A percentile compares a stretch with the other conserved stretches of the same genome.
These are phyloP conservation scores for Pegoplata infirma DNA, from an alignment of 2,888 invertebrate species.

Conservation along the genomic window DNA sequence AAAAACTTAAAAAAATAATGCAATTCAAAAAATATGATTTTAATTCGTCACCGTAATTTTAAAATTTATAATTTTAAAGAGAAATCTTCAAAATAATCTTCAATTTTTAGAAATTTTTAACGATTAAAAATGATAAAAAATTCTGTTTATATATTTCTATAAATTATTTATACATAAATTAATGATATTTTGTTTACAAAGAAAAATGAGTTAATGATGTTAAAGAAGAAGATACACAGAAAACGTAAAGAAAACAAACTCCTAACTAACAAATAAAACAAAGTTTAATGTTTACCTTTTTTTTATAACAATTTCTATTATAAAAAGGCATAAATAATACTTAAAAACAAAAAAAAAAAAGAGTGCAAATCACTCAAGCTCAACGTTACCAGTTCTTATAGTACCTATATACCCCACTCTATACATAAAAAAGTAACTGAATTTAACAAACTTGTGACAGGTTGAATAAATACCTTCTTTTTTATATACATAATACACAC, in stretches of 20 bases:
- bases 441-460: slow-evolving; percentile 61
- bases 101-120: too few relatives aligned
- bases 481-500: slow-evolving; percentile 31
- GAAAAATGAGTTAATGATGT: slow-evolving; percentile 12
- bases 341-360: slow-evolving; percentile 51
- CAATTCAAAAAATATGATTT: too few relatives aligned
- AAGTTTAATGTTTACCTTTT: slow-evolving; percentile 51
- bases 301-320: slow-evolving; percentile 55
- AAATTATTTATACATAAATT: too few relatives aligned
- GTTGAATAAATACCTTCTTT: slow-evolving; percentile 68
- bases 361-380: slow-evolving; percentile 71
- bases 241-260: slow-evolving; percentile 25
- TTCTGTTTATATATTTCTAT: too few relatives aligned
- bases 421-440: slow-evolving; percentile 55
- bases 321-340: slow-evolving; percentile 45
- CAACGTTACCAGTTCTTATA: slow-evolving; percentile 69
- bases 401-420: not conserved
- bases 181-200: not conserved
- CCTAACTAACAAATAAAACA: slow-evolving; percentile 40
- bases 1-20: too few relatives aligned
- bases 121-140: too few relatives aligned
- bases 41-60: too few relatives aligned
- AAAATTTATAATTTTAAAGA: too few relatives aligned
- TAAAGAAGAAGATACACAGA: not conserved
- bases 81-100: too few relatives aligned